Base-by-base conservation (phyloP, 2,797 vertebrate species). In the Coreius guichenoti region DNA sequence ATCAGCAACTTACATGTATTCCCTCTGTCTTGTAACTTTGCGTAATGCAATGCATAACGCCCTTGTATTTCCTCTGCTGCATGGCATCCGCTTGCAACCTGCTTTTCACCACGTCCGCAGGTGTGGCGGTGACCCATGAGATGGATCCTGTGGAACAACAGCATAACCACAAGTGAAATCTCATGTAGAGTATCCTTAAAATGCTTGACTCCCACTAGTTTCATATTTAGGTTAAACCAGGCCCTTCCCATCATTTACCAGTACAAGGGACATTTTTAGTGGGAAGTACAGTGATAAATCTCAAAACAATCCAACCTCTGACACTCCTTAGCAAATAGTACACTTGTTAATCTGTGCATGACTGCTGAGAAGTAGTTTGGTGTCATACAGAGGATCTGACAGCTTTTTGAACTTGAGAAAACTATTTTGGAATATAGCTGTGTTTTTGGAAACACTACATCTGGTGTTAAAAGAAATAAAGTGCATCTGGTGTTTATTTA, bases 71-170 rank as follows among this genome's bases (percentile, higher is more conserved):
- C 90, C 94, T 97, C 82, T 94, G 90, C 89, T 95, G 93, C 90
- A 97, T 94, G 21, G 95, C 93, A n/a, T 99, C 98, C 0, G 98
- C 98, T 93, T 99, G 98, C 90, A 99, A 90, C 2, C 98, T 96
- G 87, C 97, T 98, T 94, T 99, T 99, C 90, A 99, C 93, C 61
- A 99, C 97, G 1, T 99, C 98, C 47, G 98, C 94, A 0, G 98
- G 98, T 23, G 98, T 99, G 3, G 97, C 96, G 1, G 95, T 97
- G 39, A 95, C 96, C 98, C 98, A 99, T 79, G 98, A 99, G 89
- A 99, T 95, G 0, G 97, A 96, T 86, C 98, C 98, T 99, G 93
- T 49, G 79, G 12, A 78, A 86, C 7, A 77, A 56, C 67, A 33
- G 63, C 39, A 75, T 23, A 65, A 3, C 56, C 11, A 51, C 63